Conservation (phyloP, 2,113 vertebrate genomes). For the Gila orcuttii region DNA sequence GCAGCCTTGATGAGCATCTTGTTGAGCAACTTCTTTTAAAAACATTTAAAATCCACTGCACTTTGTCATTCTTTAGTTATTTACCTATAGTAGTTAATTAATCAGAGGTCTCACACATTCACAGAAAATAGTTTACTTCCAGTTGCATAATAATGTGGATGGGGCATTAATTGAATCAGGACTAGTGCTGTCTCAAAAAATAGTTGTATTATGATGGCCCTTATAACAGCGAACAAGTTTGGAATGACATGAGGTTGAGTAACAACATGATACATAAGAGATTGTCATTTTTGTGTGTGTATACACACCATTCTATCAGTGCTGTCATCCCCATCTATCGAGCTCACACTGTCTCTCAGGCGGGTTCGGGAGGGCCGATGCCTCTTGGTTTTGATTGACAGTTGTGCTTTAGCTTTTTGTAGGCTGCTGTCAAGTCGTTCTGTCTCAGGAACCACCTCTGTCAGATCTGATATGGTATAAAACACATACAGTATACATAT, state of each 20-base stretch:
- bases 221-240: neutral
- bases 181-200: neutral
- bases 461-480: constrained; percentile 73
- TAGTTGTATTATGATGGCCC: neutral
- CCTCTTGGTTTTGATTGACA: constrained; percentile 80
- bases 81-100: no score
- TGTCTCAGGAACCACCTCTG: constrained; percentile 83
- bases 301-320: constrained; percentile 63
- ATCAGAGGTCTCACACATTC: no score
- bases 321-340: constrained; percentile 81
- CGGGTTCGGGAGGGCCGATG: constrained; percentile 81
- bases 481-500: constrained; percentile 6
- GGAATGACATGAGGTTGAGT: neutral
- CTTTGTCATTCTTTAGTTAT: no score
- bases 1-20: no score
- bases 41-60: no score
- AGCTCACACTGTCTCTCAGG: constrained; percentile 82
- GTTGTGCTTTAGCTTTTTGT: constrained; percentile 83
- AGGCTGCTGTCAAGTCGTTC: constrained; percentile 82
- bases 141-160: no score
- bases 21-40: no score
- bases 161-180: neutral
- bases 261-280: neutral
- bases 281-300: neutral
- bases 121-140: no score